Evolutionary conservation across 1,140 invertebrate genomes (phyloP).

Genomic region (Drosophila grimshawi): DNA sequence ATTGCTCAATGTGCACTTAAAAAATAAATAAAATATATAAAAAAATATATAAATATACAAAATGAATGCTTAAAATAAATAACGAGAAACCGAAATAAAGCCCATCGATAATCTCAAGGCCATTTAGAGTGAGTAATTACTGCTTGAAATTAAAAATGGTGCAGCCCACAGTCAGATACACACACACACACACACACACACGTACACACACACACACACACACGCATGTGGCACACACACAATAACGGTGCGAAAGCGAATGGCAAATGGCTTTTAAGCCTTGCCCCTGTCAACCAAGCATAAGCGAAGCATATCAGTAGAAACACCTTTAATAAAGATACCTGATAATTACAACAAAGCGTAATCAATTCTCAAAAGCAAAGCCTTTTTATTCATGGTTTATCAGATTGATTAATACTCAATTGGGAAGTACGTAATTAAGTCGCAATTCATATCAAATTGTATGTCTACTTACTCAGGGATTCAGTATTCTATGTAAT

Average conservation of each 20-base stretch:
- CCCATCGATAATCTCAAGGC: constrained; percentile 42
- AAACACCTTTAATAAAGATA: not conserved
- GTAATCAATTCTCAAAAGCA: too few relatives aligned
- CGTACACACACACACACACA: not conserved
- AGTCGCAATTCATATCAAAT: not conserved
- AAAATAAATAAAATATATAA: not conserved
- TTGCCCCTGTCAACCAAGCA: not conserved
- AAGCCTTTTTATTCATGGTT: too few relatives aligned
- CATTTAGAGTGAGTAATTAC: constrained; percentile 71
- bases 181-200: constrained; percentile 25
- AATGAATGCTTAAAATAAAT: constrained; percentile 37
- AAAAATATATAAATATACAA: not conserved
- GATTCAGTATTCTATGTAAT: too few relatives aligned
- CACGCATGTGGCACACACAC: not conserved
- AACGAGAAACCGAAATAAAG: constrained; percentile 46
- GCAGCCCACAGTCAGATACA: constrained; percentile 35
- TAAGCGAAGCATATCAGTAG: not conserved
- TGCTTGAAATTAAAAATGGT: constrained; percentile 73
- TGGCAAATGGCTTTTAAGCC: constrained; percentile 38
- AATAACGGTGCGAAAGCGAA: constrained; percentile 26
- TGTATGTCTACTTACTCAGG: not conserved
- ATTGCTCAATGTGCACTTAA: not conserved
- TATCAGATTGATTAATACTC: too few relatives aligned
- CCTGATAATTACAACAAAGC: too few relatives aligned
- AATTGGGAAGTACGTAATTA: too few relatives aligned